Evolutionary conservation across 2,113 vertebrate genomes (phyloP), one percentile per base, ranked within the genome.

Genomic region (Aspidoscelis tigris): DNA sequence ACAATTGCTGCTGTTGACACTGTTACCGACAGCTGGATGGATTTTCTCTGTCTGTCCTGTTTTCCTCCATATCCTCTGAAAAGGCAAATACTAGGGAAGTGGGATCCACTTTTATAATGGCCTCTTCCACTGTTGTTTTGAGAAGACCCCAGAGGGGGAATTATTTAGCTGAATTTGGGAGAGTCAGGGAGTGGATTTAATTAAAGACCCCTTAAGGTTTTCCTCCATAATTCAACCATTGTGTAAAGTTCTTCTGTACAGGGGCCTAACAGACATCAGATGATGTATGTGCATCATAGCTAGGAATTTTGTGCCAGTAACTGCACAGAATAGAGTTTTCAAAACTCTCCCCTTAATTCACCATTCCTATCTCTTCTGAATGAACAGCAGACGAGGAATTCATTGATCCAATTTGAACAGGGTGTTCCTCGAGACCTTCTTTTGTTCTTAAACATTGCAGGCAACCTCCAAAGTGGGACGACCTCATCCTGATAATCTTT

Each of bases 341-440:
- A 81, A n/a, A 81, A n/a, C 33, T 24, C 22, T n/a, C 11, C 20
- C 47, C 50, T 9, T 72, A 43, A 58, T 58, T 55, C 50, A 53
- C n/a, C 33, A 4, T 71, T 81, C 50, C 50, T 65, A 64, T 82
- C 5, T 33, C 41, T 47, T 44, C 24, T 66, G 71, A 64, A 72
- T 81, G 50, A 70, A 80, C 47, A 70, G 53, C 68, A 68, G 68
- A 50, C 55, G 79, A 80, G 3, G 47, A 70, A 82, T 73, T 64
- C 22, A 71, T n/a, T 55, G 79, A 79, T 90, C 72, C 53, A 33
- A 58, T 33, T 85, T 53, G 21, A 24, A 2, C 10, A 33, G 43
- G 68, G 50, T 64, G 66, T 61, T 90, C 47, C 68, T 82, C 39
- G 16, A 43, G 2, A 0, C 26, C 14, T 81, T 0, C 0, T 0